These are phyloP conservation scores for Anolis apletophallus DNA, from an alignment of 2,797 vertebrate genomes.

Conservation along the genomic window DNA sequence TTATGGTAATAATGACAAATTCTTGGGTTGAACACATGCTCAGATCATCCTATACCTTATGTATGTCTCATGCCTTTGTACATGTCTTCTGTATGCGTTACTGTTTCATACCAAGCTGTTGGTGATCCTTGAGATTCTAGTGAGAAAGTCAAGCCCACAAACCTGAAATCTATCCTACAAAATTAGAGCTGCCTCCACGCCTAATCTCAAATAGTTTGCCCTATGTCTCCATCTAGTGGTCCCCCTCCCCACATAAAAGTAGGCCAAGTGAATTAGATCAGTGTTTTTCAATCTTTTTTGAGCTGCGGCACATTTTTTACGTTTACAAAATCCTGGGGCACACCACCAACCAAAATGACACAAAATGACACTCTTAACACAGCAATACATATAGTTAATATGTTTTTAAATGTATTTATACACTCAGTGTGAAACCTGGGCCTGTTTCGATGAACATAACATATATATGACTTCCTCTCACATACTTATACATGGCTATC, in stretches of 20 bases:
- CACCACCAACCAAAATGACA: too few relatives aligned
- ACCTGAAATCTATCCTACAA: background rate
- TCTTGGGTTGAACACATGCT: background rate
- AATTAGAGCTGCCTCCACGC: background rate
- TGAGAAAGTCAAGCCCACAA: too few relatives aligned
- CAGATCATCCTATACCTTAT: background rate
- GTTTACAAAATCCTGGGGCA: too few relatives aligned
- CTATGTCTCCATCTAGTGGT: background rate
- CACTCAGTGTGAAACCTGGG: too few relatives aligned
- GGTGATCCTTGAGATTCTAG: background rate
- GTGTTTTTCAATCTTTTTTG: too few relatives aligned
- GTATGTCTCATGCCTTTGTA: background rate
- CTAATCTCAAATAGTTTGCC: background rate
- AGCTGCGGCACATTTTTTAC: too few relatives aligned
- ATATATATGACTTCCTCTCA: too few relatives aligned
- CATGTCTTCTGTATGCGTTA: background rate
- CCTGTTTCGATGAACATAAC: too few relatives aligned
- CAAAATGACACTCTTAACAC: too few relatives aligned
- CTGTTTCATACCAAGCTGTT: background rate
- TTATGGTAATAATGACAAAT: background rate
- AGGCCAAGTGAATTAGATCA: background rate
- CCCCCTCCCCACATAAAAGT: background rate
- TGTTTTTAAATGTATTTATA: too few relatives aligned
- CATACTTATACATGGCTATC: too few relatives aligned
- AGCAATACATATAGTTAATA: too few relatives aligned